A percentile compares a stretch with the other conserved stretches of the same genome.
These are phyloP conservation scores for Trichosurus vulpecula DNA, from an alignment of 2,797 vertebrate species.

Conservation along the genomic window DNA sequence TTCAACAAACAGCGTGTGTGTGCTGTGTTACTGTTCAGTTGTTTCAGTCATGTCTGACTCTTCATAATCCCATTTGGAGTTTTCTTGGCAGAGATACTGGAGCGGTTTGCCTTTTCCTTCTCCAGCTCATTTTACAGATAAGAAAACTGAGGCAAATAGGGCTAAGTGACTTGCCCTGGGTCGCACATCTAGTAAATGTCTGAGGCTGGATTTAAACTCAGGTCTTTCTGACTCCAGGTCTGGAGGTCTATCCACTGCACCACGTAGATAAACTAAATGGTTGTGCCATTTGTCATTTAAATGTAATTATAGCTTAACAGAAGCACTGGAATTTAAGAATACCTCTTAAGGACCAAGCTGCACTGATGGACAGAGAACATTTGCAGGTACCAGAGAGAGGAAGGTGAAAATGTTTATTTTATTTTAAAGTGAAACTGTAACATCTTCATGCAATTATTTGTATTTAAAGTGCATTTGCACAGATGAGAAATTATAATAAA, in stretches of 20 bases:
- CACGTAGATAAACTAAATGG: not conserved
- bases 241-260: not conserved
- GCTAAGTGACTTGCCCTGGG: not conserved
- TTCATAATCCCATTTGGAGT: not conserved
- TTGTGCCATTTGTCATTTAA: not conserved
- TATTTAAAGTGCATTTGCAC: too few relatives aligned
- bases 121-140: not conserved
- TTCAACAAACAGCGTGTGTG: accelerated
- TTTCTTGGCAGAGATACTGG: too few relatives aligned
- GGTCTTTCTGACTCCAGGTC: not conserved
- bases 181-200: not conserved
- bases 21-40: not conserved
- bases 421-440: not conserved
- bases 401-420: not conserved
- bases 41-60: not conserved
- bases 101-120: not conserved
- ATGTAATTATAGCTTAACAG: not conserved
- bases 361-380: not conserved
- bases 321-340: not conserved
- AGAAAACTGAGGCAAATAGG: not conserved
- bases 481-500: too few relatives aligned
- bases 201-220: not conserved
- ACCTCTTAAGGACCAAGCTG: not conserved
- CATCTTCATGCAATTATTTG: too few relatives aligned
- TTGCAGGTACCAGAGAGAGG: not conserved